Evolutionary conservation across 2,888 invertebrate genomes (phyloP).

Genomic region (Eumacrocentrus americanus): DNA sequence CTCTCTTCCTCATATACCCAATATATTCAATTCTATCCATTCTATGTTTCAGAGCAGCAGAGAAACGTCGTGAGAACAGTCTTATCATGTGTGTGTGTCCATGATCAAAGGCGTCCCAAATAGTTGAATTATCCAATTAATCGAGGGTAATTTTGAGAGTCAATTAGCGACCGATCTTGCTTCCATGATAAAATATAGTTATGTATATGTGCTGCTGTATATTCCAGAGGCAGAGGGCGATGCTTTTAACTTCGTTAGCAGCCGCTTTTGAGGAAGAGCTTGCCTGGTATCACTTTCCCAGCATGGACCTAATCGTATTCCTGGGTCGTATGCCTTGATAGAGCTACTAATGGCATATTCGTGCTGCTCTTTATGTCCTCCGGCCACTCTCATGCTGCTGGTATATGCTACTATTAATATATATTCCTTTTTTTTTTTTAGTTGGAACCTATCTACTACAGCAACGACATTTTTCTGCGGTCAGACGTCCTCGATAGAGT

Average conservation of each 20-base stretch:
- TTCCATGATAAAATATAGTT: constrained; percentile 23
- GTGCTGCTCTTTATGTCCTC: constrained; percentile 8
- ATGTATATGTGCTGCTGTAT: constrained; percentile 17
- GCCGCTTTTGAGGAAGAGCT: constrained; percentile 58
- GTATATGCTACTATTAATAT: background rate
- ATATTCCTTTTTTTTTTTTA: too few species aligned
- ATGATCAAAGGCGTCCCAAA: constrained; percentile 57
- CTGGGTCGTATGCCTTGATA: constrained; percentile 50
- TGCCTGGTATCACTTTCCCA: constrained; percentile 53
- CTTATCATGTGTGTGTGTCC: constrained; percentile 35
- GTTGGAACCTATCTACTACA: background rate
- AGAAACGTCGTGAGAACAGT: too few species aligned
- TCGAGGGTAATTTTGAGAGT: constrained; percentile 52
- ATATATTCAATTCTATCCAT: constrained; percentile 23
- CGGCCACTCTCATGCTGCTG: background rate
- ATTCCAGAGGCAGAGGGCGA: constrained; percentile 24
- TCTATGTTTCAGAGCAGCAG: too few species aligned
- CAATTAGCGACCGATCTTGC: constrained; percentile 59
- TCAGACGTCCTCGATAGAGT: background rate
- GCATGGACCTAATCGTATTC: constrained; percentile 57
- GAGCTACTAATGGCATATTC: constrained; percentile 52
- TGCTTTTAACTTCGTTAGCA: constrained; percentile 54
- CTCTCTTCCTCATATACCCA: constrained; percentile 8
- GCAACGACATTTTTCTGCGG: background rate
- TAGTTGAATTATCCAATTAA: constrained; percentile 43